Conservation (phyloP, 1,140 invertebrate genomes). For the Prorops nasuta region DNA sequence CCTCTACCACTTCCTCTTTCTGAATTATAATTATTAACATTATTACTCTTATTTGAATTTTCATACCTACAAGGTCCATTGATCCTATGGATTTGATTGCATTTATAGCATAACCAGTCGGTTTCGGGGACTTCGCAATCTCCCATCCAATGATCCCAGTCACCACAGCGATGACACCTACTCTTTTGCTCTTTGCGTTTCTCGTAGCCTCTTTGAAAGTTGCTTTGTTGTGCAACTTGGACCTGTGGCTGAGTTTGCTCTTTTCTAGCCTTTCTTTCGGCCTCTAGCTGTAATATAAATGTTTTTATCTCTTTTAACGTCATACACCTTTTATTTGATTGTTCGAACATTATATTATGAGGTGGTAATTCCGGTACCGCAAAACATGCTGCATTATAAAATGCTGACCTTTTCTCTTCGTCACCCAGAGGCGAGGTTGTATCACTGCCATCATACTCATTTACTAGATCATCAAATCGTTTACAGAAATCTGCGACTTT, state of each 20-base stretch:
- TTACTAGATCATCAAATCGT: constrained; percentile 22
- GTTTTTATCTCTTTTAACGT: constrained; percentile 16
- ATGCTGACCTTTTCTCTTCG: constrained; percentile 27
- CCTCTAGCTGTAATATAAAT: constrained; percentile 13
- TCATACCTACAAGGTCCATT: background rate
- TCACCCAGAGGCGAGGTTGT: constrained; percentile 19
- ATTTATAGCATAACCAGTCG: constrained; percentile 15
- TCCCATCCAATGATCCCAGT: constrained; percentile 7
- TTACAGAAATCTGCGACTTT: constrained; percentile 19
- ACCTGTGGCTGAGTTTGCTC: constrained; percentile 1
- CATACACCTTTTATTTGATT: constrained; percentile 11
- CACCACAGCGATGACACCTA: constrained; percentile 14
- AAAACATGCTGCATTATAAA: constrained; percentile 21
- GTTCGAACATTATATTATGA: constrained; percentile 10
- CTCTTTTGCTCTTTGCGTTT: constrained; percentile 4
- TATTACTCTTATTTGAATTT: background rate
- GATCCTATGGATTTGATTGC: constrained; percentile 2
- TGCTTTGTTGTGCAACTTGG: constrained; percentile 10
- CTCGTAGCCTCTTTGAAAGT: constrained; percentile 6
- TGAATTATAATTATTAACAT: background rate
- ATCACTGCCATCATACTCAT: constrained; percentile 26
- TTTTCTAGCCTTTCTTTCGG: constrained; percentile 12
- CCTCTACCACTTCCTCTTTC: constrained; percentile 1
- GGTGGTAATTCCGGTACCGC: constrained; percentile 19
- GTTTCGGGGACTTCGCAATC: constrained; percentile 5